Evolutionary conservation across 1,140 invertebrate species (phyloP), one percentile per base, ranked within the genome.

Genomic region (Drosophila carrolli): DNA sequence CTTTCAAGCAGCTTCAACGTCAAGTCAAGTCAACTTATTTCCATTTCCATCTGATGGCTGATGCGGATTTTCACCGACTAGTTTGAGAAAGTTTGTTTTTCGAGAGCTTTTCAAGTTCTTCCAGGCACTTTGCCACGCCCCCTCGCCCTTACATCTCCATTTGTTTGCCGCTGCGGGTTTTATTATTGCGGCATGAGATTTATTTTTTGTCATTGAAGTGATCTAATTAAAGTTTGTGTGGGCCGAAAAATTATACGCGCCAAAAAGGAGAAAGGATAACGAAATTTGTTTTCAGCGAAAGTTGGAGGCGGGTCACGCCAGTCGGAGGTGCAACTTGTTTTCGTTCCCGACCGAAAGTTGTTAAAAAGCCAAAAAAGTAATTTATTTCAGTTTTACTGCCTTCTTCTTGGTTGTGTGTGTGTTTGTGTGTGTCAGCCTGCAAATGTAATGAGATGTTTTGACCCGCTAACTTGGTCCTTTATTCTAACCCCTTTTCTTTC

Each of bases 171-270:
- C 57, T 56, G 58, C 35, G 66, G 65, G 56, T 65, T 84, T 89
- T 89, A 82, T 88, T 88, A 89, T 84, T 81, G 81, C 82, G 74
- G 81, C 48, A 66, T 68, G 65, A 84, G 84, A 89, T 89, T 89
- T 89, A 89, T 89, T 80, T 84, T 84, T 89, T 72, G 77, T 78
- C 84, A 81, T 84, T 89, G 51, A 63, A 90, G 65, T 81, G 85
- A 89, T 90, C 84, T 89, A 89, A 89, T 89, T 89, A 89, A 89
- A 89, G 84, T 89, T 89, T 81, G 59, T 76, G 53, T 66, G 60
- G 32, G 60, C 76, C 65, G 16, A 37, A 37, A 76, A 84, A 84
- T 83, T 80, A 83, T 71, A 55, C 47, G 14, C 38, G 19, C 19
- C 13, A 9, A 16, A 40, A 8, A 47, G 37, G 9, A 16, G 50